These are phyloP conservation scores for Malurus splendens DNA, from an alignment of 2,797 vertebrate species.

Conservation along the genomic window DNA sequence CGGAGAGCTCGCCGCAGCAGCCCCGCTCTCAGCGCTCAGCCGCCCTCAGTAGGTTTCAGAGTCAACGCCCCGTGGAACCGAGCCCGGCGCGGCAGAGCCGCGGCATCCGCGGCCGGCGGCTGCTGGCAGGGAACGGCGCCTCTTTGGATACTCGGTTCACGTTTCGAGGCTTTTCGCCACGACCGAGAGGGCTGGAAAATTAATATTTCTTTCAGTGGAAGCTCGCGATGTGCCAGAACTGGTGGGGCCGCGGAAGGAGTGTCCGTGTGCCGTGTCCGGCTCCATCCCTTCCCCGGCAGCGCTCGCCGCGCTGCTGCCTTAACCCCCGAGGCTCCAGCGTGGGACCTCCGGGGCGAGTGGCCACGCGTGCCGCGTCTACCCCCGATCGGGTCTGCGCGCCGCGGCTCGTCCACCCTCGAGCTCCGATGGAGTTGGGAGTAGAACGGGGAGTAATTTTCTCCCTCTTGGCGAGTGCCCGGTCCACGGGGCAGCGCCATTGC, in stretches of 20 bases:
- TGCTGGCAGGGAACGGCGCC: background rate
- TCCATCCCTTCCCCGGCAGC: background rate
- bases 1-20: background rate
- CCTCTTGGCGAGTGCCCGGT: background rate
- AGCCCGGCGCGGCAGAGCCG: background rate
- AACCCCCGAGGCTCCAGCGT: conserved; percentile 6
- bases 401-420: background rate
- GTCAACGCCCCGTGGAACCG: conserved; percentile 1
- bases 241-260: conserved; percentile 18
- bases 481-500: background rate
- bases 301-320: background rate
- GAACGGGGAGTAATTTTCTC: background rate
- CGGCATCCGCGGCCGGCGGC: background rate
- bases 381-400: background rate
- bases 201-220: conserved; percentile 15
- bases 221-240: background rate
- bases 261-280: conserved; percentile 29
- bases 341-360: background rate
- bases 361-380: background rate
- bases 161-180: conserved; percentile 11
- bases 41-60: background rate
- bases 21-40: background rate
- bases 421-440: background rate
- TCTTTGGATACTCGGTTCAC: conserved; percentile 13
- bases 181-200: conserved; percentile 9